Base-by-base conservation (phyloP, 1,140 invertebrate species). In the Pogonognathellus flavescens region DNA sequence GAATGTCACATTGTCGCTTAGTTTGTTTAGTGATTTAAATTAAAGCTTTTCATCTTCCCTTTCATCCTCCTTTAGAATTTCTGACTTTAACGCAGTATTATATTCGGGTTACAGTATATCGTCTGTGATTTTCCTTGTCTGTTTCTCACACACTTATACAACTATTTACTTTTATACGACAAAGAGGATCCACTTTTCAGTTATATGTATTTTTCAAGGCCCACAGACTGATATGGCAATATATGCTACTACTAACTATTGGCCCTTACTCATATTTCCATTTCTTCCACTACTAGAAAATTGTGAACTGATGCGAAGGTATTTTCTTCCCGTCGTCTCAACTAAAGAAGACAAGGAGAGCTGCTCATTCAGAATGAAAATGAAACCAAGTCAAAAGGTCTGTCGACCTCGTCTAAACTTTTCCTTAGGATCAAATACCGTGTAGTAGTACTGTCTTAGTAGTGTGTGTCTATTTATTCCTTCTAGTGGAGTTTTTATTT, bases 341-440 rank as follows among this genome's bases (percentile, higher is more conserved):
- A 41, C 25, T 16, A 50, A 31, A 76, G 16, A 76, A 49, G 70
- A 76, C 41, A 76, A 76, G 70, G 25, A 66, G 62, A 66, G 62
- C 62, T 66, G 62, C 62, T 66, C 62, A 66, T 66, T 66, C 62
- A 76, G 70, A 76, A 76, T 76, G 70, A 76, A 76, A 76, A 76
- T 76, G 70, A 76, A 76, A 76, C 70, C 25, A 16, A 76, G 70
- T 76, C 70, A 76, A 76, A 76, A 76, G 70, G 70, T 76, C 70
- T 76, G 70, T 76, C 70, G 70, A 76, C 70, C 70, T 76, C 70
- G 70, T 76, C 70, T 49, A 76, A 76, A 76, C 70, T 76, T 76
- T 76, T 50, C 13, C n/a, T 11, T 49, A 76, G 70, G 31, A 76
- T 76, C 70, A 76, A 31, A 76, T 76, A 31, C 70, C 70, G 49